A percentile compares a stretch with the other conserved stretches of the same genome.
These are phyloP conservation scores for Penaeus japonicus DNA, from an alignment of 1,140 invertebrate genomes.

Conservation along the genomic window DNA sequence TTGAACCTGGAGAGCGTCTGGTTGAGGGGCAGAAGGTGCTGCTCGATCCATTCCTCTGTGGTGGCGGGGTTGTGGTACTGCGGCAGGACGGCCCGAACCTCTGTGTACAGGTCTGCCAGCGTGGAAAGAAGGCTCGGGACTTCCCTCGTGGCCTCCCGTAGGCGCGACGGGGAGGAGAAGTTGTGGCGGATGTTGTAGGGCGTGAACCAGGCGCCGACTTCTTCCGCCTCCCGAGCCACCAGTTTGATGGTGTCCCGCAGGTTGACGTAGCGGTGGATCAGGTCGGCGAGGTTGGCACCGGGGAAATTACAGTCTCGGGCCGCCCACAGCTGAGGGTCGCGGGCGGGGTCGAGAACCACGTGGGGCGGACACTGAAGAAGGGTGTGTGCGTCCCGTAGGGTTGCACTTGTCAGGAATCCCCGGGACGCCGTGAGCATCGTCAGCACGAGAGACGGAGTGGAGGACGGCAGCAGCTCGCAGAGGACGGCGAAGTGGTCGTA, in stretches of 20 bases:
- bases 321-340: constrained; percentile 56
- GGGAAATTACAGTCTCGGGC: constrained; percentile 63
- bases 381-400: constrained; percentile 28
- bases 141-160: constrained; percentile 57
- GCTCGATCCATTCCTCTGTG: constrained; percentile 64
- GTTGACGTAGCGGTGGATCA: constrained; percentile 49
- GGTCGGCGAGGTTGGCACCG: constrained; percentile 62
- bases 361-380: constrained; percentile 54
- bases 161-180: constrained; percentile 61
- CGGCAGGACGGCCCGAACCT: constrained; percentile 32
- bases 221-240: constrained; percentile 16
- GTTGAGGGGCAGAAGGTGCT: constrained; percentile 62
- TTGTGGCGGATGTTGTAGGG: constrained; percentile 63
- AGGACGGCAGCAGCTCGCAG: constrained; percentile 73
- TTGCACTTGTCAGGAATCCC: constrained; percentile 47
- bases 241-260: constrained; percentile 23
- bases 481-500: constrained; percentile 76
- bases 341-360: constrained; percentile 55
- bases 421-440: constrained; percentile 59
- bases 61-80: constrained; percentile 61
- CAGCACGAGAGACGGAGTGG: constrained; percentile 68
- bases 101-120: constrained; percentile 24
- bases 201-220: constrained; percentile 61
- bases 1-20: neutral
- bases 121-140: neutral